Evolutionary conservation across 2,797 vertebrate species (phyloP), one percentile per base, ranked within the genome.

Genomic region (Agapornis canus): DNA sequence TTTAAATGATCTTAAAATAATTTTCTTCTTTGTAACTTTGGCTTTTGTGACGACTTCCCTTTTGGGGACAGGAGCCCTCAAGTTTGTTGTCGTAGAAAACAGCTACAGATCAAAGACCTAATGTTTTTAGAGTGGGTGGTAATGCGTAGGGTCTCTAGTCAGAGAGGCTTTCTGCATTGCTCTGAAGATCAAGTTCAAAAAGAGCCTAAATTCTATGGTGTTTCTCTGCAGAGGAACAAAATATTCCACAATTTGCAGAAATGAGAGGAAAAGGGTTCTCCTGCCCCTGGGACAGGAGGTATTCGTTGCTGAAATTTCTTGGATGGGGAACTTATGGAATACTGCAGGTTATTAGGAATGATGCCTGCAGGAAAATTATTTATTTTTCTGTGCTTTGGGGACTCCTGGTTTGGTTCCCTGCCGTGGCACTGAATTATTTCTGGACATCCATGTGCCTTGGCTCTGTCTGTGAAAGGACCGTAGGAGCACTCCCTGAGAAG

Each of bases 1-100:
- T 66, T 91, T 7, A 86, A 94, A 85, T 66, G 1, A 59, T 82
- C 39, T 83, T 88, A 40, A 71, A 94, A 19, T 83, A 57, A 26
- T 82, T 91, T 90, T 72, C 61, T 82, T 73, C 60, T 90, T 82
- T 51, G 61, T 54, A 83, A 89, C 39, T 90, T 86, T 59, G 90
- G 49, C 39, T 88, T 65, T 82, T 76, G 45, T 72, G 54, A 37
- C 15, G 56, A 19, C 23, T 78, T 91, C 8, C 7, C 13, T 80
- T 57, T 49, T 47, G 32, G 51, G 61, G 47, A 60, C 63, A 76
- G 56, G 63, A 90, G 22, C 40, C 40, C 20, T 84, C 40, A 26
- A 27, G 45, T 94, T 94, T 70, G 15, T 66, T 51, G 26, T 37
- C 2, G 1, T 15, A 57, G 73, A 51, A 91, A 82, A 42, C 32